phyloP scores from a whole-genome alignment of 2,888 invertebrate genomes.

The Epinotia demarniana region DNA sequence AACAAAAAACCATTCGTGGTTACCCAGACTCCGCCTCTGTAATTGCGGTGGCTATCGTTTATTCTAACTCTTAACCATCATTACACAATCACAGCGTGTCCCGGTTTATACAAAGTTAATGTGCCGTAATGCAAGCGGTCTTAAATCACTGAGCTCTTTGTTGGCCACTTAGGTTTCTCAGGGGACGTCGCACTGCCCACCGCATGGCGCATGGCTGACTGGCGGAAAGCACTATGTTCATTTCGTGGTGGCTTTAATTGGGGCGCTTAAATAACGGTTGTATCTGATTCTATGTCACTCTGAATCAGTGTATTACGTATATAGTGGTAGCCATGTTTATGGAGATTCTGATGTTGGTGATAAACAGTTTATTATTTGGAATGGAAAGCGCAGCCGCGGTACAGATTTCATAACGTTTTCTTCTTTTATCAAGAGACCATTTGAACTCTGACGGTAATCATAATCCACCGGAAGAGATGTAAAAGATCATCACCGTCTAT shows the following conservation, averaged over 20 bases:
- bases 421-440: not conserved
- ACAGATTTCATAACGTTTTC: no score
- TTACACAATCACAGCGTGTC: slow-evolving; percentile 16
- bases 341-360: no score
- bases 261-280: not conserved
- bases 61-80: slow-evolving; percentile 1
- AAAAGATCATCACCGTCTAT: not conserved
- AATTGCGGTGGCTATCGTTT: not conserved
- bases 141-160: slow-evolving; percentile 43
- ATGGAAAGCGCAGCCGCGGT: no score
- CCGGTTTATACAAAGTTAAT: slow-evolving; percentile 32
- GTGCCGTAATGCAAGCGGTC: slow-evolving; percentile 36
- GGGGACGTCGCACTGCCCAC: slow-evolving; percentile 29
- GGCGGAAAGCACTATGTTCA: not conserved
- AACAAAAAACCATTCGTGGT: no score
- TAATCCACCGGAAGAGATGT: not conserved
- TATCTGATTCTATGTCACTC: not conserved
- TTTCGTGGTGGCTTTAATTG: not conserved
- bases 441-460: not conserved
- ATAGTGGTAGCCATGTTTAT: no score
- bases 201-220: slow-evolving; percentile 4
- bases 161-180: slow-evolving; percentile 38
- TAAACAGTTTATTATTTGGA: not conserved
- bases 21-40: no score
- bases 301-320: not conserved